A percentile compares a stretch with the other conserved stretches of the same genome.
Evolutionary conservation across 2,113 vertebrate species (phyloP).

Genomic region (Salvelinus namaycush): DNA sequence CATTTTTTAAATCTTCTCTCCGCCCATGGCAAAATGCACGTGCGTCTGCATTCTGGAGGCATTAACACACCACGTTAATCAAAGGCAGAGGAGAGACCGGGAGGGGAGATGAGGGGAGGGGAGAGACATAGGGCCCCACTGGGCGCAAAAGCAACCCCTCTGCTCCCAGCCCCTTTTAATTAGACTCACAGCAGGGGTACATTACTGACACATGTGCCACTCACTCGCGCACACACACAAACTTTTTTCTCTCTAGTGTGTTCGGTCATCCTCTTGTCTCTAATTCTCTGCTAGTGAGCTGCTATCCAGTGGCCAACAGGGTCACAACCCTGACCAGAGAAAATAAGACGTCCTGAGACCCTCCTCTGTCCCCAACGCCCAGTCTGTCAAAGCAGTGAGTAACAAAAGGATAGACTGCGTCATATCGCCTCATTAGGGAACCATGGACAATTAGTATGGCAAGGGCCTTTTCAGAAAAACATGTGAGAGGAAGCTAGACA

Average conservation of each 20-base stretch:
- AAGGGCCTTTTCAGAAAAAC: not conserved
- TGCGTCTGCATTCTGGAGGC: constrained; percentile 56
- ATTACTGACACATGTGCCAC: constrained; percentile 46
- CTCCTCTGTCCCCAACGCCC: not conserved
- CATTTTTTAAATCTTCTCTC: no score
- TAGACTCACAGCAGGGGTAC: constrained; percentile 83
- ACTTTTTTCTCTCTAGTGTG: constrained; percentile 4
- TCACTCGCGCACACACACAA: constrained; percentile 53
- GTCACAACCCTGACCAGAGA: constrained; percentile 33
- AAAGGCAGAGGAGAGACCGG: constrained; percentile 74
- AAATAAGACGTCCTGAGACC: constrained; percentile 36
- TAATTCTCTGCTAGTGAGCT: constrained; percentile 17
- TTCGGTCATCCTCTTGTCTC: no score
- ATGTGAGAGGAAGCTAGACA: not conserved
- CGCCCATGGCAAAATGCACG: constrained; percentile 36
- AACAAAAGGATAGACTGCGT: not conserved
- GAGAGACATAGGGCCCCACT: constrained; percentile 73
- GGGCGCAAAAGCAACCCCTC: constrained; percentile 76
- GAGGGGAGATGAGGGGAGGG: constrained; percentile 36
- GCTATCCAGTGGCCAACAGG: constrained; percentile 12
- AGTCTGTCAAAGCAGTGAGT: not conserved
- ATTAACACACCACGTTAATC: constrained; percentile 79
- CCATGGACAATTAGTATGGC: not conserved
- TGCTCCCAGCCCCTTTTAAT: constrained; percentile 85
- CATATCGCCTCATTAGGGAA: not conserved